Evolutionary conservation across 2,888 invertebrate species (phyloP).

Genomic region (Prenolepis imparis): DNA sequence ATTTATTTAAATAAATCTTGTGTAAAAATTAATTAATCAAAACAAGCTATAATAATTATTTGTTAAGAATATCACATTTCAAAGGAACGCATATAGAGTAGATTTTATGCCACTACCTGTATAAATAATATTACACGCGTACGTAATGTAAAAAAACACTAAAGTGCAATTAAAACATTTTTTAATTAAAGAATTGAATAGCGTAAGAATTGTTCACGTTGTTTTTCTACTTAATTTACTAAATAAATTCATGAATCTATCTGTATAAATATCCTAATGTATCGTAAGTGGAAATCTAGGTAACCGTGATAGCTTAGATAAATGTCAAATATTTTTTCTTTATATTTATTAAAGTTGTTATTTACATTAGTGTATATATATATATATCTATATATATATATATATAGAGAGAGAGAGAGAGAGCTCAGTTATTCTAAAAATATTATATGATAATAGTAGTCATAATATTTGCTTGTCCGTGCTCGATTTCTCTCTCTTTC

Average conservation of each 20-base stretch:
- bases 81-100: not conserved
- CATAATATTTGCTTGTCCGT: not conserved
- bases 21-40: not conserved
- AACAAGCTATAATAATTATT: not conserved
- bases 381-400: too few relatives aligned
- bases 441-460: not conserved
- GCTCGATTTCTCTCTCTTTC: not conserved
- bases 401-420: too few relatives aligned
- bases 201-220: not conserved
- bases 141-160: not conserved
- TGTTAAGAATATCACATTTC: not conserved
- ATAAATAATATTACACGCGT: not conserved
- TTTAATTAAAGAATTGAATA: conserved; percentile 1
- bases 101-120: not conserved
- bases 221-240: conserved; percentile 10
- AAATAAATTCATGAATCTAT: conserved; percentile 17
- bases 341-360: not conserved
- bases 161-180: not conserved
- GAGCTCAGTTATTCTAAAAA: not conserved
- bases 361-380: too few relatives aligned
- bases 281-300: not conserved
- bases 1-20: not conserved
- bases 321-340: not conserved
- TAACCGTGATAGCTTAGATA: not conserved
- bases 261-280: not conserved